A percentile compares a stretch with the other conserved stretches of the same genome.
phyloP scores from a whole-genome alignment of 2,888 invertebrate species.

The Sarcophaga caerulescens region DNA sequence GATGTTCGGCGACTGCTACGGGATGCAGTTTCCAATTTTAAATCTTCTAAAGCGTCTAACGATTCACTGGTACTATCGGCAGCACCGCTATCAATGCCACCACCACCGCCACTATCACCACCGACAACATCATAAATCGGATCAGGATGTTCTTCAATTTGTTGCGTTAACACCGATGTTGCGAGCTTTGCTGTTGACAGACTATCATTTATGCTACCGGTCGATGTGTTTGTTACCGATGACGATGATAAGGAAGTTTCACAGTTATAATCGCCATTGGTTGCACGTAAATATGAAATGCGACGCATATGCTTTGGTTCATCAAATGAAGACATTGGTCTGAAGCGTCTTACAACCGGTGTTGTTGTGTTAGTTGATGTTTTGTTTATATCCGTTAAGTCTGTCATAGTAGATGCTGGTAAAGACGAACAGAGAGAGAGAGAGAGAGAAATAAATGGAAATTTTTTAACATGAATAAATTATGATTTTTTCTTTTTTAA shows the following conservation, averaged over 20 bases:
- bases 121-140: conserved; percentile 77
- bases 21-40: conserved; percentile 53
- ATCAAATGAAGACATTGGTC: conserved; percentile 84
- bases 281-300: conserved; percentile 97
- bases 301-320: conserved; percentile 93
- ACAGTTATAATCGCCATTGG: conserved; percentile 88
- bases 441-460: neutral
- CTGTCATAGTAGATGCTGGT: conserved; percentile 57
- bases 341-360: conserved; percentile 79
- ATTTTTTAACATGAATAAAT: neutral
- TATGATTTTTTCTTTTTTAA: too few relatives aligned
- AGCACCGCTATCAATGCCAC: conserved; percentile 61
- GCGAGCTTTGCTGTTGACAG: conserved; percentile 52
- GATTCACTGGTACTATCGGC: conserved; percentile 67
- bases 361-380: conserved; percentile 46
- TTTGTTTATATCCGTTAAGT: conserved; percentile 57
- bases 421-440: neutral
- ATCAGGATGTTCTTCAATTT: conserved; percentile 76
- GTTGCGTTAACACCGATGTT: conserved; percentile 40
- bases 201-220: conserved; percentile 64
- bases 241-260: conserved; percentile 75
- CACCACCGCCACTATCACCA: conserved; percentile 70
- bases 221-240: conserved; percentile 69
- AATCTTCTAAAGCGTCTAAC: conserved; percentile 57
- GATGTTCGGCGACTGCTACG: conserved; percentile 73